These are phyloP conservation scores for Dasysyrphus albostriatus DNA, from an alignment of 2,888 invertebrate species.

Conservation along the genomic window DNA sequence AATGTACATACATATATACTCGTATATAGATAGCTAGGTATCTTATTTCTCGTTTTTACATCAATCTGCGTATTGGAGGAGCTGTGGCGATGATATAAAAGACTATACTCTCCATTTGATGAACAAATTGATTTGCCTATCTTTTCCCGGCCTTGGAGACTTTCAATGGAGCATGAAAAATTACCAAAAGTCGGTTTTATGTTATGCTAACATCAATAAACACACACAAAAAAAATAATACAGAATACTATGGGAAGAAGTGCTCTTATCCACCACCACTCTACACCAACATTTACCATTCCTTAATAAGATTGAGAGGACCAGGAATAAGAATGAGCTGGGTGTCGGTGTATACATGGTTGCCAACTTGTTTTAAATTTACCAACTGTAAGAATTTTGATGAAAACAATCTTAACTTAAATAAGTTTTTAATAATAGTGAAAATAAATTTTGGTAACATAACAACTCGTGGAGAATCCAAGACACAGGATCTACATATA, in stretches of 20 bases:
- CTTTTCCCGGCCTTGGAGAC: slow-evolving; percentile 62
- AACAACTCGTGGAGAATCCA: no score
- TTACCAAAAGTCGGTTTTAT: slow-evolving; percentile 74
- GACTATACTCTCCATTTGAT: slow-evolving; percentile 56
- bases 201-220: slow-evolving; percentile 75
- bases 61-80: slow-evolving; percentile 54
- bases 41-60: slow-evolving; percentile 69
- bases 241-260: slow-evolving; percentile 18
- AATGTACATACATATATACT: not conserved
- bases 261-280: slow-evolving; percentile 18
- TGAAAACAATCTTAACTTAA: not conserved
- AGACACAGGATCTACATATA: no score
- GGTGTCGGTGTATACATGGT: not conserved
- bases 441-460: no score
- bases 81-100: slow-evolving; percentile 51
- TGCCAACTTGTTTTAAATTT: not conserved
- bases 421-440: not conserved
- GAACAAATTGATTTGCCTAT: slow-evolving; percentile 76
- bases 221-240: slow-evolving; percentile 23
- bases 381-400: not conserved
- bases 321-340: not conserved
- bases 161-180: slow-evolving; percentile 76
- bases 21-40: slow-evolving; percentile 3
- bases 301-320: not conserved
- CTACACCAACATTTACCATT: not conserved